Evolutionary conservation across 2,888 invertebrate genomes (phyloP).

Genomic region (Charanyca ferruginea): DNA sequence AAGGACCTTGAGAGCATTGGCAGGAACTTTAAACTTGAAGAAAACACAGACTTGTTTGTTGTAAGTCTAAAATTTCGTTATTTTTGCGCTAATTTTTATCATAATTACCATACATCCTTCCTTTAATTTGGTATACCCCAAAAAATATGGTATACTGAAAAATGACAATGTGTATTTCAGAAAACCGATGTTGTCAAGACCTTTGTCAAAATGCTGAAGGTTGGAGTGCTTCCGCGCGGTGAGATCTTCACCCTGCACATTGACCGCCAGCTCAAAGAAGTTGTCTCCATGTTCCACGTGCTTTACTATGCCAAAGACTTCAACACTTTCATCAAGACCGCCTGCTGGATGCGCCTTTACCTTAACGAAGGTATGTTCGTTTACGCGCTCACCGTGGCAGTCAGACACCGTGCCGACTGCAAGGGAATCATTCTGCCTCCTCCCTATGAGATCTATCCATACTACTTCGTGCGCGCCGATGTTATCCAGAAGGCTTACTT

Average conservation of each 20-base stretch:
- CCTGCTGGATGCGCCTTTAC: conserved; percentile 88
- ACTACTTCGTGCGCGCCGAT: conserved; percentile 93
- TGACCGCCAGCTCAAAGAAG: conserved; percentile 88
- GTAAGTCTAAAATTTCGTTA: conserved; percentile 9
- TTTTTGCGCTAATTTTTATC: too few species aligned
- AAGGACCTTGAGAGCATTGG: conserved; percentile 85
- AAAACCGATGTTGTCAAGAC: conserved; percentile 91
- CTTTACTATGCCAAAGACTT: conserved; percentile 90
- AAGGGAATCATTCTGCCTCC: conserved; percentile 89
- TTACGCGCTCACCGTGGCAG: conserved; percentile 89
- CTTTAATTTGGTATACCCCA: neutral
- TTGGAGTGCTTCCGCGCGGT: conserved; percentile 91
- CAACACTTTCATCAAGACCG: conserved; percentile 86
- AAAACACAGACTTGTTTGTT: conserved; percentile 73
- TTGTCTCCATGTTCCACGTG: conserved; percentile 89
- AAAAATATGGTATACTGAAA: neutral
- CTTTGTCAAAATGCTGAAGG: conserved; percentile 88
- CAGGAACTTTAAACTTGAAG: conserved; percentile 83
- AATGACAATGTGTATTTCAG: conserved; percentile 74
- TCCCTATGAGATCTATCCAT: conserved; percentile 92
- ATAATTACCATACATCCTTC: too few species aligned
- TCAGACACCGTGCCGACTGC: conserved; percentile 89
- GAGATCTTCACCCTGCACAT: conserved; percentile 88
- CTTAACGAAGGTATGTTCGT: conserved; percentile 91
- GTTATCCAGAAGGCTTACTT: conserved; percentile 91